These are phyloP conservation scores for Periplaneta americana DNA, from an alignment of 1,140 invertebrate species.

Conservation along the genomic window DNA sequence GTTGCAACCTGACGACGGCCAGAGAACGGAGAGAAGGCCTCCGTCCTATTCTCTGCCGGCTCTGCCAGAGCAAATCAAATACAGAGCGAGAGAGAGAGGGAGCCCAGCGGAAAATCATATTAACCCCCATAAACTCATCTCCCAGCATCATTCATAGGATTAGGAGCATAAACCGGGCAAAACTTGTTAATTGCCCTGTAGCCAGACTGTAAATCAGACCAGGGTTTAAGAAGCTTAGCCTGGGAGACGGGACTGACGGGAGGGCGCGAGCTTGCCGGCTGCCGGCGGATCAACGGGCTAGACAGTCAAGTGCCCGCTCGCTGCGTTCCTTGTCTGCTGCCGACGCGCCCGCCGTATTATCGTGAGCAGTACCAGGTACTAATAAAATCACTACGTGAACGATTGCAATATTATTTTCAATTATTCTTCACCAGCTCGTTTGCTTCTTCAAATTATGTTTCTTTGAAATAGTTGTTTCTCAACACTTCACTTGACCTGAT, in stretches of 20 bases:
- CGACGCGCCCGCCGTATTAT: too few relatives aligned
- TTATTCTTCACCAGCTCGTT: too few relatives aligned
- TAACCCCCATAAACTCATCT: conserved; percentile 23
- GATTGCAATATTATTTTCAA: too few relatives aligned
- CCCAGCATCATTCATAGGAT: conserved; percentile 24
- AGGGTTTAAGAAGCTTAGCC: conserved; percentile 24
- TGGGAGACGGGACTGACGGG: conserved; percentile 8
- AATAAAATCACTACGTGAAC: too few relatives aligned
- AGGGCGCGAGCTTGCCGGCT: not conserved
- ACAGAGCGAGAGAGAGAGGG: conserved; percentile 1
- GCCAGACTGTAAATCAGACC: conserved; percentile 23
- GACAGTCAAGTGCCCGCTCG: not conserved
- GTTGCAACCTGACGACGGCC: conserved; percentile 8
- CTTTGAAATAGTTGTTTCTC: too few relatives aligned
- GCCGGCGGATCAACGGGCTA: not conserved
- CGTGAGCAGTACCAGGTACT: too few relatives aligned
- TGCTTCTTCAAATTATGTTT: too few relatives aligned
- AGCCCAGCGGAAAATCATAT: conserved; percentile 18
- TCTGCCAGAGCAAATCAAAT: conserved; percentile 15
- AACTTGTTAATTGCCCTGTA: conserved; percentile 23
- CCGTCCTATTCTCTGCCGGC: not conserved
- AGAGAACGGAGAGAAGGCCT: not conserved
- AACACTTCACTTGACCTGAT: too few relatives aligned
- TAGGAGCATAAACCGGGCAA: conserved; percentile 21
- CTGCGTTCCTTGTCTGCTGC: not conserved